Evolutionary conservation across 1,140 invertebrate genomes (phyloP), one percentile per base, ranked within the genome.

Genomic region (Platyscapa corneri): DNA sequence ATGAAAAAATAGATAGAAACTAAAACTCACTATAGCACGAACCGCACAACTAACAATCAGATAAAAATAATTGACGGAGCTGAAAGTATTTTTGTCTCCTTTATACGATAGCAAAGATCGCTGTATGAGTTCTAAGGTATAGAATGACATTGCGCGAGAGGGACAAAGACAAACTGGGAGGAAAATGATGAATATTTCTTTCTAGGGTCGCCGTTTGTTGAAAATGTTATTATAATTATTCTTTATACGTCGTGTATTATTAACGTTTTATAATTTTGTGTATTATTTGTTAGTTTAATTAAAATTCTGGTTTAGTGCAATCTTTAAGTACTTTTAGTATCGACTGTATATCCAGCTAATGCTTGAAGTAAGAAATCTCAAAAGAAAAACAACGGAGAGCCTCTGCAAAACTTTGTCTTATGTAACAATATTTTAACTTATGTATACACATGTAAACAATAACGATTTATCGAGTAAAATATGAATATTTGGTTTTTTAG

Each of bases 31-130:
- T 20, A 16, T 42, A 39, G 39, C 70, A 42, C 70, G 70, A 74
- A 39, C 34, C 0, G 67, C 18, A 23, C 34, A 72, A 70, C 67
- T 39, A 72, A 72, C 67, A 39, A 72, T 74, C 70, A n/a, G 70
- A 74, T 74, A 74, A 74, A 74, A 74, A 74, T 74, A 74, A 74
- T 74, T 74, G 70, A 74, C 37, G n/a, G 70, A 74, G 37, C 27
- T 42, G 37, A 74, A 42, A 42, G 70, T 27, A 72, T 74, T 42
- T 74, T 74, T 42, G 16, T 74, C 20, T 6, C 23, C 37, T 42
- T 3, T 27, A 14, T 42, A 42, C 27, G 37, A 42, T 42, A n/a
- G 37, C 23, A n/a, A 74, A 74, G 70, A 42, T 74, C 70, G 6
- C 10, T 74, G 20, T 74, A 42, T 5, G 70, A 74, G 70, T 74